These are phyloP conservation scores for Centropyge bicolor DNA, from an alignment of 2,797 vertebrate species.

Conservation along the genomic window DNA sequence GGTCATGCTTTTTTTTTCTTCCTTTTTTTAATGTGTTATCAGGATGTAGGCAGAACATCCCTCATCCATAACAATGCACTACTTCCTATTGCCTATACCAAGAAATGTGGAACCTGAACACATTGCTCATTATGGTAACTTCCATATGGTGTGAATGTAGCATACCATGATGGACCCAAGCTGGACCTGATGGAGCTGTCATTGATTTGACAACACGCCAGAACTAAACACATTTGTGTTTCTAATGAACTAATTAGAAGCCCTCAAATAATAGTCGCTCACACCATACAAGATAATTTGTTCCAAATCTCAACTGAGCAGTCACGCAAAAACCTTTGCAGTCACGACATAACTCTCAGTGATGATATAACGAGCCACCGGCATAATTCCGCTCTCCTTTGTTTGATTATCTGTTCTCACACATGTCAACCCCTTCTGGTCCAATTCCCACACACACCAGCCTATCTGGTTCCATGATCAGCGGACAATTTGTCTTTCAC, in stretches of 20 bases:
- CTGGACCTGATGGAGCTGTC: background rate
- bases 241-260: background rate
- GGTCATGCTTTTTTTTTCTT: background rate
- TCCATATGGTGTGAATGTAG: background rate
- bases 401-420: slow-evolving; percentile 16
- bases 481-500: slow-evolving; percentile 26
- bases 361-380: background rate
- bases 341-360: background rate
- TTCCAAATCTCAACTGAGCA: background rate
- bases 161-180: background rate
- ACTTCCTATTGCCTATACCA: background rate
- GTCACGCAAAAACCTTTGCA: slow-evolving; percentile 4
- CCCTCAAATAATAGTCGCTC: background rate
- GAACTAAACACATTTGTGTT: slow-evolving; percentile 20
- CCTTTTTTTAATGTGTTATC: background rate
- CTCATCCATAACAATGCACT: background rate
- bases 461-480: slow-evolving; percentile 25
- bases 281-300: background rate
- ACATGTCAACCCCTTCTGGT: background rate
- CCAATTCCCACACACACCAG: slow-evolving; percentile 22
- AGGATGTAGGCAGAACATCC: background rate
- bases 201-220: slow-evolving; percentile 1
- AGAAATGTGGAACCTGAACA: background rate
- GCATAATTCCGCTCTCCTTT: background rate
- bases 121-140: slow-evolving; percentile 1